Evolutionary conservation across 2,888 invertebrate species (phyloP).

Genomic region (Koerneria pararmatus): DNA sequence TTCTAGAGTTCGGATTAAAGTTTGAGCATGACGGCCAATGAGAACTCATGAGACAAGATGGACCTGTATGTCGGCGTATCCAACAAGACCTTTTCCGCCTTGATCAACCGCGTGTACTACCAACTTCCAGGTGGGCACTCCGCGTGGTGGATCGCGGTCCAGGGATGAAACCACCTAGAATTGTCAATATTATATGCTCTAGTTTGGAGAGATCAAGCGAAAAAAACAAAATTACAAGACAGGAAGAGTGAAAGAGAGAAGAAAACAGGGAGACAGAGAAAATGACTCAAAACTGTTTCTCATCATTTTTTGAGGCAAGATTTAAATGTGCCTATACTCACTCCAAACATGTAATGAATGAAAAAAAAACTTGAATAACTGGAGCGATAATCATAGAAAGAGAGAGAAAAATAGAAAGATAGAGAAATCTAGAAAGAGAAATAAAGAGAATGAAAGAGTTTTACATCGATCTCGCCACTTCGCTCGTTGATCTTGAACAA

Average conservation of each 20-base stretch:
- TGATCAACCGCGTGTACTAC: conserved; percentile 59
- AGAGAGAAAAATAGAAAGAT: not conserved
- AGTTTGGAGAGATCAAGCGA: no score
- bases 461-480: conserved; percentile 49
- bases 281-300: not conserved
- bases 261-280: not conserved
- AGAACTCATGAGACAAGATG: conserved; percentile 28
- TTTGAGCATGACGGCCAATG: conserved; percentile 8
- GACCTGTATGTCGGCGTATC: conserved; percentile 63
- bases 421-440: no score
- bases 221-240: no score
- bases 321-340: not conserved
- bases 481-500: conserved; percentile 62
- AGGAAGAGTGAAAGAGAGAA: not conserved
- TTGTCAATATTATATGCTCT: no score
- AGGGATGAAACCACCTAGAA: conserved; percentile 61
- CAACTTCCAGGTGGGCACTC: conserved; percentile 62
- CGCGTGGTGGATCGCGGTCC: conserved; percentile 93
- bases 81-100: conserved; percentile 57
- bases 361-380: conserved; percentile 2
- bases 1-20: not conserved
- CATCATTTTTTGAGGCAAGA: not conserved
- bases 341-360: not conserved
- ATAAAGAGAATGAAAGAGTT: not conserved
- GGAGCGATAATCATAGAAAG: not conserved